Evolutionary conservation across 1,140 invertebrate genomes (phyloP).

Genomic region (Planococcus citri): DNA sequence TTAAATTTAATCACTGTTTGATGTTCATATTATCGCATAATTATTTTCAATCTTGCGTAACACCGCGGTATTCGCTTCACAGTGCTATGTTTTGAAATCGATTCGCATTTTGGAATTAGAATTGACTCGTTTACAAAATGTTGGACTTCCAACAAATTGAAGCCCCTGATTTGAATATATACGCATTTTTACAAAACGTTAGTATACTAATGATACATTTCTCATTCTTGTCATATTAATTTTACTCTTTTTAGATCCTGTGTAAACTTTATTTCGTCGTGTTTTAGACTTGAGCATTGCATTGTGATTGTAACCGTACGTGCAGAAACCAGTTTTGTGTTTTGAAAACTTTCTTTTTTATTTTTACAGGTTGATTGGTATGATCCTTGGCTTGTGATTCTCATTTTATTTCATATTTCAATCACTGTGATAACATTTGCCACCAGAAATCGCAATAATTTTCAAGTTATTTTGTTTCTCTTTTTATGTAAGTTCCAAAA

Average conservation of each 20-base stretch:
- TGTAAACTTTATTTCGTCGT: too few relatives aligned
- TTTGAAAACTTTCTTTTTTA: constrained; percentile 19
- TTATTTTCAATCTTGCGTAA: too few relatives aligned
- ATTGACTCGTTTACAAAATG: background rate
- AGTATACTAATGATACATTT: background rate
- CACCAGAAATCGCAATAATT: constrained; percentile 71
- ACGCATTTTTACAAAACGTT: background rate
- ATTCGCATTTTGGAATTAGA: background rate
- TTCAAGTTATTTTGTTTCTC: constrained; percentile 71
- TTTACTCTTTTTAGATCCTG: too few relatives aligned
- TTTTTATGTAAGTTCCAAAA: constrained; percentile 50
- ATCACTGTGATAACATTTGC: constrained; percentile 63
- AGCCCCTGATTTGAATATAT: background rate
- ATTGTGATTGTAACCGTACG: too few relatives aligned
- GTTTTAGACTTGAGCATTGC: too few relatives aligned
- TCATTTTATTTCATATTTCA: constrained; percentile 59
- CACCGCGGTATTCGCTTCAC: too few relatives aligned
- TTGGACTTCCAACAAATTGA: constrained; percentile 11
- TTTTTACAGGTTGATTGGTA: constrained; percentile 73
- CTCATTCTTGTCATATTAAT: too few relatives aligned
- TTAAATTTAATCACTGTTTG: too few relatives aligned
- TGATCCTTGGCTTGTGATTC: constrained; percentile 68
- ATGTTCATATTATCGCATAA: too few relatives aligned
- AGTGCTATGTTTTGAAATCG: too few relatives aligned
- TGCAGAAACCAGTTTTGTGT: background rate